These are phyloP conservation scores for Deroptyus accipitrinus DNA, from an alignment of 2,113 vertebrate genomes.

Conservation along the genomic window DNA sequence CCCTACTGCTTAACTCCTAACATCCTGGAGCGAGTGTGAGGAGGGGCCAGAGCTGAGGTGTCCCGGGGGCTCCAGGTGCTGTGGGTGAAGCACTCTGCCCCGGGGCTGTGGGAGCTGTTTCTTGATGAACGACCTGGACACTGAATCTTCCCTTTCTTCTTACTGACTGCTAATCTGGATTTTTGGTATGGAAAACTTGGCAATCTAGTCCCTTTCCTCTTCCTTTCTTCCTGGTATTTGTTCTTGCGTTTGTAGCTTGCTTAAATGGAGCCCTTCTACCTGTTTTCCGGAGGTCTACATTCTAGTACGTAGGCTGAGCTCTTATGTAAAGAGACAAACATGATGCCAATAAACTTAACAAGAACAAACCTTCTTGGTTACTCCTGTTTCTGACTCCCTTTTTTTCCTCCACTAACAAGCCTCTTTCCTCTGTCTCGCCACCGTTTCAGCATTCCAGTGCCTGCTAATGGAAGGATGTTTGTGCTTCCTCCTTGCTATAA, in stretches of 20 bases:
- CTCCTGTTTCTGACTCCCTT: constrained; percentile 60
- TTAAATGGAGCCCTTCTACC: constrained; percentile 73
- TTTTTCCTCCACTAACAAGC: neutral
- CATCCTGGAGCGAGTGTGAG: constrained; percentile 42
- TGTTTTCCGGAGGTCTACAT: constrained; percentile 72
- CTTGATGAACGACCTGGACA: constrained; percentile 52
- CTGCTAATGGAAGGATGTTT: neutral
- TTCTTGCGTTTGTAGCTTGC: constrained; percentile 79
- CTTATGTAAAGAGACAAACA: constrained; percentile 83
- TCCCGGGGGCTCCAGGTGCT: constrained; percentile 50
- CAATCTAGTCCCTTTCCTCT: constrained; percentile 64
- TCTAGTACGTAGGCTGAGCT: constrained; percentile 77
- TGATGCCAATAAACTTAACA: constrained; percentile 85
- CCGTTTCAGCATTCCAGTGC: neutral
- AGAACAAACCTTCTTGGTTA: constrained; percentile 72
- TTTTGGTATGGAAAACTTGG: constrained; percentile 71
- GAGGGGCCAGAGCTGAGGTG: constrained; percentile 54
- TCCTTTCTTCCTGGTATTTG: constrained; percentile 68
- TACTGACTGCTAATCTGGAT: constrained; percentile 62
- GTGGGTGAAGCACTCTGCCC: constrained; percentile 63
- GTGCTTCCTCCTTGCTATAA: neutral
- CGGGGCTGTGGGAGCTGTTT: constrained; percentile 62
- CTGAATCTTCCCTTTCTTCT: constrained; percentile 34
- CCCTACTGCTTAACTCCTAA: constrained; percentile 51
- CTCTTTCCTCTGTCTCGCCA: neutral